Percentiles rank a stretch among this genome's conserved stretches.
These are phyloP conservation scores for Epinephelus fuscoguttatus DNA, from an alignment of 2,113 vertebrate species.

Conservation along the genomic window DNA sequence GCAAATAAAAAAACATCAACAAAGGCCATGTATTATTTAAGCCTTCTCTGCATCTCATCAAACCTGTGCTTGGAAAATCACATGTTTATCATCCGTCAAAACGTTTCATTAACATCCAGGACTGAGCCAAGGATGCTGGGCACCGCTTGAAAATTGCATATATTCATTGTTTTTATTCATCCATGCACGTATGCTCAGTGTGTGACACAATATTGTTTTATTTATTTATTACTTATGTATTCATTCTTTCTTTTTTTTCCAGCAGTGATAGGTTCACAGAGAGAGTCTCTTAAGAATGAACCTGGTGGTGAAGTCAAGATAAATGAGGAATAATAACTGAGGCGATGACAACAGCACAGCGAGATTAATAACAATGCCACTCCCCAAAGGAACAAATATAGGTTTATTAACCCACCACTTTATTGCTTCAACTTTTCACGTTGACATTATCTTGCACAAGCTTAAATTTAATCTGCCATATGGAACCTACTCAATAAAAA, in stretches of 20 bases:
- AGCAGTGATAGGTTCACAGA: neutral
- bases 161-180: constrained; percentile 6
- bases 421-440: neutral
- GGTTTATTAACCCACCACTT: neutral
- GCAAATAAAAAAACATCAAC: constrained; percentile 18
- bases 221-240: neutral
- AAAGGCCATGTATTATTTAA: constrained; percentile 48
- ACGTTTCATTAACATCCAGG: constrained; percentile 14
- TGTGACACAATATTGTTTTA: neutral
- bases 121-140: neutral
- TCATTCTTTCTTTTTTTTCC: neutral
- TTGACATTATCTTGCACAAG: neutral
- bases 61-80: constrained; percentile 11
- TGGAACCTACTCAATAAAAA: neutral
- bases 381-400: neutral
- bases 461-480: neutral
- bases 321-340: neutral
- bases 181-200: neutral
- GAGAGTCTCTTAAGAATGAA: neutral
- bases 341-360: neutral
- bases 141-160: neutral
- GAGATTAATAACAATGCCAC: neutral
- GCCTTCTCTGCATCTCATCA: constrained; percentile 37
- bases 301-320: neutral
- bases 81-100: constrained; percentile 22